phyloP scores from a whole-genome alignment of 1,140 invertebrate genomes.

The Pogonomyrmex californicus region DNA sequence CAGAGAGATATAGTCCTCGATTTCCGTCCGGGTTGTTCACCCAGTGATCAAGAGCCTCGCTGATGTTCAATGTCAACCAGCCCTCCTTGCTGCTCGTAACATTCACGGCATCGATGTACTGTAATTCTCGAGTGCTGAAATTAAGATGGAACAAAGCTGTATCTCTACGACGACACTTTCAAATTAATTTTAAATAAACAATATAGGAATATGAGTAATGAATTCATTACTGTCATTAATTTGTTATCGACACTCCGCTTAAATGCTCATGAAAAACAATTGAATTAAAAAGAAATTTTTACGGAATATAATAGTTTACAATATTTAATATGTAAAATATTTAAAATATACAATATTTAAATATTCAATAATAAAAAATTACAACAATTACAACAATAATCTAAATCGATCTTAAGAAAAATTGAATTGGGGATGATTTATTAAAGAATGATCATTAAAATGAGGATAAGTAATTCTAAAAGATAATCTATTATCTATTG shows the following conservation, averaged over 20 bases:
- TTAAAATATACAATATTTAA: not conserved
- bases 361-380: not conserved
- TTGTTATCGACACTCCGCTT: not conserved
- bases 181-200: not conserved
- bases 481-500: not conserved
- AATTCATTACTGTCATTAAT: not conserved
- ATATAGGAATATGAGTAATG: not conserved
- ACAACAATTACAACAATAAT: not conserved
- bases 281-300: not conserved
- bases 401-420: not conserved
- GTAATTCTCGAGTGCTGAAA: constrained; percentile 89
- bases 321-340: no score
- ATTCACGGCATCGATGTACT: constrained; percentile 90
- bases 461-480: not conserved
- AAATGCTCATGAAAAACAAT: not conserved
- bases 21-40: constrained; percentile 92
- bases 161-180: not conserved
- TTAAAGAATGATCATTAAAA: not conserved
- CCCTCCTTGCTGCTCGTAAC: constrained; percentile 89
- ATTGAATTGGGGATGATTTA: not conserved
- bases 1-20: constrained; percentile 95
- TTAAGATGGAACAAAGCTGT: constrained; percentile 44
- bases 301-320: not conserved
- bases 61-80: constrained; percentile 94
- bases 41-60: constrained; percentile 92